Conservation (phyloP, 2,113 vertebrate species). For the Aspiorhynchus laticeps region DNA sequence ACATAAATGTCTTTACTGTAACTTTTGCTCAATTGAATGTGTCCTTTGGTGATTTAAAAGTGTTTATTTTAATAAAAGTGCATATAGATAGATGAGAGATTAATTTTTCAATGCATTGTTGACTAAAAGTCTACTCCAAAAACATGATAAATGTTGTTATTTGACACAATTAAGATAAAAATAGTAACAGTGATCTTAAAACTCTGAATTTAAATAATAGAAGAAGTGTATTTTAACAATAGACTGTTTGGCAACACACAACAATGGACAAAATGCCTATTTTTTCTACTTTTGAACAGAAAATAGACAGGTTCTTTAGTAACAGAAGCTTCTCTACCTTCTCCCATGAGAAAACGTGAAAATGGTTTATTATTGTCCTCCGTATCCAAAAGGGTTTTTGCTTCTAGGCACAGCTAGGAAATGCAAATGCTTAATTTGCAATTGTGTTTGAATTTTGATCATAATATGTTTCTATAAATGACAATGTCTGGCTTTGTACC, state of each 20-base stretch:
- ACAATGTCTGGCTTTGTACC: not conserved
- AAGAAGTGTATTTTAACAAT: not conserved
- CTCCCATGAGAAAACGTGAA: not conserved
- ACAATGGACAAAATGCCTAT: not conserved
- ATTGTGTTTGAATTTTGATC: not conserved
- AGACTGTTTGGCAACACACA: not conserved
- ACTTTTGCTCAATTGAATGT: too few relatives aligned
- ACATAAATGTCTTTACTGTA: too few relatives aligned
- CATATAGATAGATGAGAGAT: not conserved
- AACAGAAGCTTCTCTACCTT: not conserved
- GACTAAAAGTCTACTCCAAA: not conserved
- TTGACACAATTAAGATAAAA: not conserved
- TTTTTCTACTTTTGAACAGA: not conserved
- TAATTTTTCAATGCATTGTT: not conserved
- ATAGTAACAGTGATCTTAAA: not conserved
- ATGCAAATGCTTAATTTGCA: not conserved
- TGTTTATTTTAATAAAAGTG: too few relatives aligned
- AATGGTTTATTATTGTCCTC: not conserved
- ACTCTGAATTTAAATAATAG: not conserved
- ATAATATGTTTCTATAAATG: not conserved
- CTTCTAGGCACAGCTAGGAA: not conserved
- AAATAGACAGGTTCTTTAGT: not conserved
- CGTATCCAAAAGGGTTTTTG: not conserved
- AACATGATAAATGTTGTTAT: not conserved
- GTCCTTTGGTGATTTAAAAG: too few relatives aligned